Base-by-base conservation (phyloP, 2,797 vertebrate species). In the Mus caroli region DNA sequence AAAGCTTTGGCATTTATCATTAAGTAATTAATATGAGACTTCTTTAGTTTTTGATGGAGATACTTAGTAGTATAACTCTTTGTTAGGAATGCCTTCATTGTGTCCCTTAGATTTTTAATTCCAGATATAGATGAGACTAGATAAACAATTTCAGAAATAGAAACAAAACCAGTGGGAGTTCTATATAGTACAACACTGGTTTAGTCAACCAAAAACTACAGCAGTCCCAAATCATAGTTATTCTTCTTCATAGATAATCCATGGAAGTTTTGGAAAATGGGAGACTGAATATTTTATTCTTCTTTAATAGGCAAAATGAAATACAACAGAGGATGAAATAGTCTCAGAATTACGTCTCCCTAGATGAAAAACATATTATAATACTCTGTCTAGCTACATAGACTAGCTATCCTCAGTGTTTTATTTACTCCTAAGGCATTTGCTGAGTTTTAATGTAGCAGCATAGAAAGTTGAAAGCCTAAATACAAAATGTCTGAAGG, bases 221-320 rank as follows among this genome's bases (percentile, higher is more conserved):
- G 14, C 31, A 64, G 14, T 84, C 43, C 24, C 34, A 84, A 88
- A 91, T 28, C 12, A n/a, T 67, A 37, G 12, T 40, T 28, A 79
- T 7, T 64, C 85, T 67, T 88, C 34, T 43, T 79, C 10, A 52
- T 24, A 2, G 34, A 43, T 10, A 64, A 92, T 10, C 46, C 37
- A 67, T 3, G 46, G 10, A 43, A 71, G 54, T 71, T 40, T 34
- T 9, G 26, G 50, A 17, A 43, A 34, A 46, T 50, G 11, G 46
- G n/a, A 46, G 12, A 62, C 15, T 77, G 34, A 19, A 67, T 15
- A 22, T 69, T 43, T 90, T 28, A 76, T 43, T 28, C 46, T 62
- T 62, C 37, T 92, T 94, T 58, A 73, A 90, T 83, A 31, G 40
- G 31, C 22, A 90, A 78, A 92, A 46, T 82, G 14, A 80, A 87